Conservation (phyloP, 37 sponge, comb jelly and placozoan genomes). For the Halichondria panicea region DNA sequence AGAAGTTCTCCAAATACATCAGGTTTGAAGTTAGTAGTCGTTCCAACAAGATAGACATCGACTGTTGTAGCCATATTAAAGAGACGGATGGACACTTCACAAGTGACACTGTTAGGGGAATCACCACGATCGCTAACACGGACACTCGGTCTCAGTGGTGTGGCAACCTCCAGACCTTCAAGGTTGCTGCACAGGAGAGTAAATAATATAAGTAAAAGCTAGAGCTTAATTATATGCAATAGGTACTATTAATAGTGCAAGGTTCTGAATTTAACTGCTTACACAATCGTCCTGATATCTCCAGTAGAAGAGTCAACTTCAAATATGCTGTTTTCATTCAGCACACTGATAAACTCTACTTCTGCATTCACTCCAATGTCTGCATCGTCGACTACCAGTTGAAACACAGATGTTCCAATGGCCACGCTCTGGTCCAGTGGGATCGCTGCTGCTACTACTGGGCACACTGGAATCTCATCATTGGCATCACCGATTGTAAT, state of each 20-base stretch:
- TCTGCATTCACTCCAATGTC: slow-evolving; percentile 42
- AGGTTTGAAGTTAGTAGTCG: neutral
- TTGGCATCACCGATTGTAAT: slow-evolving; percentile 62
- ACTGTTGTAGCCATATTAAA: slow-evolving; percentile 38
- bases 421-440: slow-evolving; percentile 16
- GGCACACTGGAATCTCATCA: slow-evolving; percentile 69
- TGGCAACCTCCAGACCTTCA: neutral
- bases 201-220: neutral
- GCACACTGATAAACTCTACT: neutral
- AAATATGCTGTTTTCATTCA: slow-evolving; percentile 6
- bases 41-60: neutral
- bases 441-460: neutral
- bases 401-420: neutral
- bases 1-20: slow-evolving; percentile 31
- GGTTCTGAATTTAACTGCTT: neutral
- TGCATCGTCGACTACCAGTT: slow-evolving; percentile 40
- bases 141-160: neutral
- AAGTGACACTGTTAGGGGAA: neutral
- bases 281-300: slow-evolving; percentile 24
- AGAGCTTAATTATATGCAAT: neutral
- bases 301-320: slow-evolving; percentile 39
- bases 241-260: neutral
- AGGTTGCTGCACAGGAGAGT: neutral
- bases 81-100: slow-evolving; percentile 11
- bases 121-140: slow-evolving; percentile 8